Evolutionary conservation across 2,797 vertebrate species (phyloP).

Genomic region (Gobionotothen gibberifrons): DNA sequence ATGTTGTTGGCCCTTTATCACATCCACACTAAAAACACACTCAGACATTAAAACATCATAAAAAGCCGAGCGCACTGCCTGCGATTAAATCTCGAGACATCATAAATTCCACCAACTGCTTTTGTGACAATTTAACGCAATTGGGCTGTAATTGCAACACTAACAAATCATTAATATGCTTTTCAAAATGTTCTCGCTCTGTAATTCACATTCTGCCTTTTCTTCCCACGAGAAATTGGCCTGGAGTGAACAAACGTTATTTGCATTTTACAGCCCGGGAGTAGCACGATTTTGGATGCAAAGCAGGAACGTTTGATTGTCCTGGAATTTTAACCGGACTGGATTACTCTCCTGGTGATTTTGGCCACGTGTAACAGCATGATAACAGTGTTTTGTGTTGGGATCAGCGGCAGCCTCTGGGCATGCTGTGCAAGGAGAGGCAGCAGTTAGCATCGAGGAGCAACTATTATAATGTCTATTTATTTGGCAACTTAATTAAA

Average conservation of each 20-base stretch:
- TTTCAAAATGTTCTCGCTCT: constrained; percentile 36
- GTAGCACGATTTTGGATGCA: constrained; percentile 44
- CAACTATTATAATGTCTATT: constrained; percentile 20
- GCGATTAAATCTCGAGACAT: constrained; percentile 36
- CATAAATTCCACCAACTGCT: constrained; percentile 47
- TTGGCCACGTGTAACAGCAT: constrained; percentile 58
- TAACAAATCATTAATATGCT: constrained; percentile 61
- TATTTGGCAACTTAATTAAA: constrained; percentile 33
- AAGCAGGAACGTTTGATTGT: constrained; percentile 61
- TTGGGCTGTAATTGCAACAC: constrained; percentile 58
- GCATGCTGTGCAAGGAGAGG: constrained; percentile 38
- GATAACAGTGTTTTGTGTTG: constrained; percentile 53
- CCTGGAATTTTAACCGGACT: constrained; percentile 59
- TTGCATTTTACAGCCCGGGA: constrained; percentile 54
- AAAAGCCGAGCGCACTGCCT: constrained; percentile 35
- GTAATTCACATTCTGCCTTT: constrained; percentile 35
- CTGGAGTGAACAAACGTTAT: constrained; percentile 27
- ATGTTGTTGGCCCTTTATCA: constrained; percentile 21
- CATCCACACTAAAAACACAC: constrained; percentile 34
- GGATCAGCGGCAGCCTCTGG: constrained; percentile 34
- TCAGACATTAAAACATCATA: constrained; percentile 43
- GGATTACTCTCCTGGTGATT: constrained; percentile 56
- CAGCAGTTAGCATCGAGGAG: constrained; percentile 41
- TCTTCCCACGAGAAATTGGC: constrained; percentile 56
- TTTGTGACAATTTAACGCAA: constrained; percentile 60